These are phyloP conservation scores for Patella depressa DNA, from an alignment of 2,888 invertebrate genomes.

Conservation along the genomic window DNA sequence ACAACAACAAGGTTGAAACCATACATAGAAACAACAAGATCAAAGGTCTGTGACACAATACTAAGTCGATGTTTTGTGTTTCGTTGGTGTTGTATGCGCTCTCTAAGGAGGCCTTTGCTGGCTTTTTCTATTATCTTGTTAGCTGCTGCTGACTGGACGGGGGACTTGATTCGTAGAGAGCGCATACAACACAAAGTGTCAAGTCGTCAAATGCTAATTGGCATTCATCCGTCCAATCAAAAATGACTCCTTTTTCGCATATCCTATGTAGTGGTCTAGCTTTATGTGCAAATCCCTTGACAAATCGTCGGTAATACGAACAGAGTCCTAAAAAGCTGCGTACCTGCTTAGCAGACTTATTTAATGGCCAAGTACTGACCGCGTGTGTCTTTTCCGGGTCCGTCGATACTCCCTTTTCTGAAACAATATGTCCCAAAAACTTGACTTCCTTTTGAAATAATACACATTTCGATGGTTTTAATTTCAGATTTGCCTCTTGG, in stretches of 20 bases:
- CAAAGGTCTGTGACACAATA: too few relatives aligned
- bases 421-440: not conserved
- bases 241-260: not conserved
- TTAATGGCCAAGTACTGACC: not conserved
- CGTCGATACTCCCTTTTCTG: not conserved
- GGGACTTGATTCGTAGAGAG: too few relatives aligned
- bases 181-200: too few relatives aligned
- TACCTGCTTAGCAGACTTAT: not conserved
- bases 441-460: not conserved
- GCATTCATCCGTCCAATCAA: not conserved
- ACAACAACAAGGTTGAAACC: too few relatives aligned
- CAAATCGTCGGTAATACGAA: not conserved
- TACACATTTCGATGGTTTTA: not conserved
- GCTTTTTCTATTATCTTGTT: too few relatives aligned
- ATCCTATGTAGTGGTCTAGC: not conserved
- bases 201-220: not conserved
- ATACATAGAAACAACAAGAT: too few relatives aligned
- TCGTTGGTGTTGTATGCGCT: too few relatives aligned
- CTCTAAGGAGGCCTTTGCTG: too few relatives aligned
- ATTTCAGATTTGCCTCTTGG: not conserved
- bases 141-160: too few relatives aligned
- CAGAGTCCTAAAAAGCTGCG: not conserved
- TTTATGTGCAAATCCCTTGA: not conserved
- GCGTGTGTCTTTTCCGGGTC: not conserved
- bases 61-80: too few relatives aligned